Conservation (phyloP, 2,113 vertebrate genomes). For the Otocyon megalotis region DNA sequence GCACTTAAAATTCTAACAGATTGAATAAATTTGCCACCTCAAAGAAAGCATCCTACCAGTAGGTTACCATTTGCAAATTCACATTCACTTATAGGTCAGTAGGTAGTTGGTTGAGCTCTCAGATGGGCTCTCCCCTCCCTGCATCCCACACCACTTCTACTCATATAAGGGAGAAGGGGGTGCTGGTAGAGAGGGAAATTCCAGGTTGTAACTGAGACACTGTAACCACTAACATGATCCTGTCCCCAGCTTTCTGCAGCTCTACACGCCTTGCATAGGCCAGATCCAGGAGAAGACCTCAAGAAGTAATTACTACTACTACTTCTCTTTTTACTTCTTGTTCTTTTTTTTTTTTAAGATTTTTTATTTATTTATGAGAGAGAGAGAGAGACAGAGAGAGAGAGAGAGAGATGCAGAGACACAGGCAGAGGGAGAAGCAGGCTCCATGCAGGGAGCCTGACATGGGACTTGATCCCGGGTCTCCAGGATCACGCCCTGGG, state of each 20-base stretch:
- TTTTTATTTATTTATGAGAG: too few species aligned
- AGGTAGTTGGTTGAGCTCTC: neutral
- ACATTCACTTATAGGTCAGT: neutral
- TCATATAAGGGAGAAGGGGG: neutral
- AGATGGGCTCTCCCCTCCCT: neutral
- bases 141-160: neutral
- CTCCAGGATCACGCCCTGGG: too few species aligned
- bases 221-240: neutral
- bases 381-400: too few species aligned
- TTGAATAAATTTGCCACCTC: neutral
- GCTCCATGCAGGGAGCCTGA: too few species aligned
- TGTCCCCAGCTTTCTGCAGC: neutral
- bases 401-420: too few species aligned
- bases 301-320: neutral
- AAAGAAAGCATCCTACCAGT: neutral
- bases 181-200: neutral
- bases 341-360: too few species aligned
- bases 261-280: accelerated
- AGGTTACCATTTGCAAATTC: neutral
- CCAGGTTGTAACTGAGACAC: neutral
- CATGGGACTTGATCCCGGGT: too few species aligned
- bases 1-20: neutral
- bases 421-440: too few species aligned
- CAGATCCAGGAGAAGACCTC: neutral
- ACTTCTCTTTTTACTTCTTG: too few species aligned